These are phyloP conservation scores for Scarus forsteni DNA, from an alignment of 2,797 vertebrate genomes.

Conservation along the genomic window DNA sequence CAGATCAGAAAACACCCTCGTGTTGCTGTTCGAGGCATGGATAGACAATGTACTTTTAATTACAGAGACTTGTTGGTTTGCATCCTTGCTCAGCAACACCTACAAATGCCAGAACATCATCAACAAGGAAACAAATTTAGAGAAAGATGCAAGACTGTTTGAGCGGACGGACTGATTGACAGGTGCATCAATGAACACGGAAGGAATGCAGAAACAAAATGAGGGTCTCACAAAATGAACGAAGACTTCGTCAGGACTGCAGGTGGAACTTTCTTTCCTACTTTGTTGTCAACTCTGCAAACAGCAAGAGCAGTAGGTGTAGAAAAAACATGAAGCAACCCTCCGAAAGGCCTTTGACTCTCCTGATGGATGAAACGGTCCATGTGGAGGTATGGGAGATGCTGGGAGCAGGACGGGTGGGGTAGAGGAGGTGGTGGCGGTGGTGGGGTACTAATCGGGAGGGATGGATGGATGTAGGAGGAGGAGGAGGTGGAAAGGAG, in stretches of 20 bases:
- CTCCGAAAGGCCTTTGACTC: slow-evolving; percentile 31
- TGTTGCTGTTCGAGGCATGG: background rate
- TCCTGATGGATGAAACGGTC: slow-evolving; percentile 15
- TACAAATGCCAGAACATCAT: slow-evolving; percentile 19
- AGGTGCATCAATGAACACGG: background rate
- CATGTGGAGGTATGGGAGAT: slow-evolving; percentile 64
- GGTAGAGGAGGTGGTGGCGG: slow-evolving; percentile 27
- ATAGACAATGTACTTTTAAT: background rate
- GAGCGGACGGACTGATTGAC: background rate
- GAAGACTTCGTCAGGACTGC: background rate
- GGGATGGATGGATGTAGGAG: slow-evolving; percentile 55
- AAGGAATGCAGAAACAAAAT: background rate
- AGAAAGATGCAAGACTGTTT: background rate
- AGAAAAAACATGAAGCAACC: slow-evolving; percentile 28
- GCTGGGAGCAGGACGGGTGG: slow-evolving; percentile 38
- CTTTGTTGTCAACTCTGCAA: background rate
- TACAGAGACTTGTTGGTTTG: background rate
- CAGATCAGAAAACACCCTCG: background rate
- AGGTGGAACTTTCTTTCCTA: background rate
- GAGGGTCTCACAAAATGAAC: background rate
- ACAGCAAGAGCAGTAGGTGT: background rate
- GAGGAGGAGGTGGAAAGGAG: slow-evolving; percentile 46
- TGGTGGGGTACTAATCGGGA: slow-evolving; percentile 47
- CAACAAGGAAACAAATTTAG: background rate
- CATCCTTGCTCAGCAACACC: background rate